A percentile compares a stretch with the other conserved stretches of the same genome.
Evolutionary conservation across 2,888 invertebrate genomes (phyloP).

Genomic region (Yponomeuta malinellus): DNA sequence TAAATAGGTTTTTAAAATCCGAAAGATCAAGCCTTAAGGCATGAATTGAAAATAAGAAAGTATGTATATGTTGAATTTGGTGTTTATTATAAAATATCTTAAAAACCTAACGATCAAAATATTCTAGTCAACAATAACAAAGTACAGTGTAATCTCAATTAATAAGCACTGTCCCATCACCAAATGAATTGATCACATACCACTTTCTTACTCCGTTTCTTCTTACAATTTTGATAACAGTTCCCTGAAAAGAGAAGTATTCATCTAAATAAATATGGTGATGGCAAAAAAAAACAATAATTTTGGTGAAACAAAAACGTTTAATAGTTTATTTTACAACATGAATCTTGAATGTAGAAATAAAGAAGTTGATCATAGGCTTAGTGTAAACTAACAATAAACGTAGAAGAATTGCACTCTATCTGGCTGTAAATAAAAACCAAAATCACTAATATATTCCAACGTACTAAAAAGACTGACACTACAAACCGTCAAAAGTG

Average conservation of each 20-base stretch:
- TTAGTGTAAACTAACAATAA: too few relatives aligned
- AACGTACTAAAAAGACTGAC: not conserved
- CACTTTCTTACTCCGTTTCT: constrained; percentile 6
- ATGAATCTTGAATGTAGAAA: too few relatives aligned
- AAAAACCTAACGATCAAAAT: too few relatives aligned
- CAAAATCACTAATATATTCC: not conserved
- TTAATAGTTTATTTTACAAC: not conserved
- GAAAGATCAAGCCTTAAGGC: too few relatives aligned
- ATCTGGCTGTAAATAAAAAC: not conserved
- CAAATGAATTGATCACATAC: constrained; percentile 15
- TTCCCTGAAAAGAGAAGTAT: constrained; percentile 13
- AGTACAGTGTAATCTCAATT: too few relatives aligned
- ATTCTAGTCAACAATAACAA: too few relatives aligned
- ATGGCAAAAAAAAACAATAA: not conserved
- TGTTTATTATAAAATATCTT: too few relatives aligned
- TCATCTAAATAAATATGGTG: not conserved
- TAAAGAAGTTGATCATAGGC: too few relatives aligned
- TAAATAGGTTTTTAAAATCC: too few relatives aligned
- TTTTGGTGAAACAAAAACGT: not conserved
- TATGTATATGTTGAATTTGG: too few relatives aligned
- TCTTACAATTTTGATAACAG: not conserved
- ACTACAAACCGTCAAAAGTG: too few relatives aligned
- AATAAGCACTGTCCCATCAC: constrained; percentile 10
- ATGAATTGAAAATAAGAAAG: too few relatives aligned
- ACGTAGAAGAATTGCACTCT: not conserved